Percentiles rank a stretch among this genome's conserved stretches.
phyloP scores from a whole-genome alignment of 1,140 invertebrate genomes.

The Hypothenemus hampei region DNA sequence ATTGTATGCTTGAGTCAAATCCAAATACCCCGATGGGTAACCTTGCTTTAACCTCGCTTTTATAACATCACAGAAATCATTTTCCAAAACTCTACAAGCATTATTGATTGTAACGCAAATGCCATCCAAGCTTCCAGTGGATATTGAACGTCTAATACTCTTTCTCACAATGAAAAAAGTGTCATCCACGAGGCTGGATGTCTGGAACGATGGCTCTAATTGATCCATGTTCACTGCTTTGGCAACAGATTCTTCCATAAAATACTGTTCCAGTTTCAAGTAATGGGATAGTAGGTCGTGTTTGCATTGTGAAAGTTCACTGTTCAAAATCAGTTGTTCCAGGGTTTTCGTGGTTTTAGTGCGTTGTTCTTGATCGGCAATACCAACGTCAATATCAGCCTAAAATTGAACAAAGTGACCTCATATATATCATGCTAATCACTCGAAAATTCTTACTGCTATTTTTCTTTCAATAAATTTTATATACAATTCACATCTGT shows the following conservation, averaged over 20 bases:
- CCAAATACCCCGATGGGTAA: slow-evolving; percentile 81
- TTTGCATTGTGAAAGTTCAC: slow-evolving; percentile 75
- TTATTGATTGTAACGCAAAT: slow-evolving; percentile 97
- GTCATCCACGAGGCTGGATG: slow-evolving; percentile 94
- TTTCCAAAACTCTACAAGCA: slow-evolving; percentile 81
- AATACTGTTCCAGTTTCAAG: slow-evolving; percentile 88
- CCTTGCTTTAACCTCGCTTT: slow-evolving; percentile 71
- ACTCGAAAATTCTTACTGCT: slow-evolving; percentile 52
- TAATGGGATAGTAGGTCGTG: slow-evolving; percentile 90
- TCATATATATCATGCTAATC: neutral
- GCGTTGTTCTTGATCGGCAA: slow-evolving; percentile 52
- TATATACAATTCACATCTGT: slow-evolving; percentile 85
- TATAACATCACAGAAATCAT: slow-evolving; percentile 75
- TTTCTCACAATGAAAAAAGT: slow-evolving; percentile 97
- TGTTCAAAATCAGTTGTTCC: slow-evolving; percentile 67
- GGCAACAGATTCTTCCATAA: slow-evolving; percentile 90
- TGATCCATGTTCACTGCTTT: slow-evolving; percentile 90
- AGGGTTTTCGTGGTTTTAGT: slow-evolving; percentile 55
- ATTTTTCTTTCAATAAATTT: slow-evolving; percentile 79
- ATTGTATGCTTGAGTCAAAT: slow-evolving; percentile 73
- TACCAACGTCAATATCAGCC: slow-evolving; percentile 65
- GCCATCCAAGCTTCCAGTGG: slow-evolving; percentile 89
- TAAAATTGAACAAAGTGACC: slow-evolving; percentile 46
- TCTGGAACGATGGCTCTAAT: slow-evolving; percentile 60
- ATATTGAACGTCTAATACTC: slow-evolving; percentile 84